Conservation (phyloP, 2,797 vertebrate genomes). For the Alosa sapidissima region DNA sequence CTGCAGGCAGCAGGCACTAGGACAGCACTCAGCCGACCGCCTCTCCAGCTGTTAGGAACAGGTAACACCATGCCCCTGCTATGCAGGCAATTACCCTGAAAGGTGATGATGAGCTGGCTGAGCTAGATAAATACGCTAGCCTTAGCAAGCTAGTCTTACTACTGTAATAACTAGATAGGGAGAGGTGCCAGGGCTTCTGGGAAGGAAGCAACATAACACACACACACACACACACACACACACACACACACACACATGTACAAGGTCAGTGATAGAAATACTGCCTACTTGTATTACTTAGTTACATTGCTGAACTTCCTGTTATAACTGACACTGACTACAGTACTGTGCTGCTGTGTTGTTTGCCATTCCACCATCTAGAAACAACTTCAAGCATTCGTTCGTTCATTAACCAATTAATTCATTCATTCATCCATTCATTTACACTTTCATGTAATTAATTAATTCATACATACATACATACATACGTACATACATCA, state of each 20-base stretch:
- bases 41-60: neutral
- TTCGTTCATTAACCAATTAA: neutral
- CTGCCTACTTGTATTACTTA: neutral
- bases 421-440: neutral
- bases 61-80: neutral
- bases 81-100: neutral
- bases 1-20: neutral
- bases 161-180: neutral
- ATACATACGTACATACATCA: too few relatives aligned
- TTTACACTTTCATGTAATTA: neutral
- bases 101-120: neutral
- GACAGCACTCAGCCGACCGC: neutral
- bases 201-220: neutral
- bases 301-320: neutral
- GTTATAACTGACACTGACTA: neutral
- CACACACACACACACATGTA: neutral
- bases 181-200: neutral
- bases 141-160: neutral
- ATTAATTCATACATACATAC: too few relatives aligned
- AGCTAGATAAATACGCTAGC: neutral
- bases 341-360: neutral
- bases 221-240: neutral
- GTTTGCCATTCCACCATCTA: neutral
- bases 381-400: neutral
- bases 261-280: neutral